Evolutionary conservation across 2,113 vertebrate species (phyloP).

Genomic region (Centropristis striata): DNA sequence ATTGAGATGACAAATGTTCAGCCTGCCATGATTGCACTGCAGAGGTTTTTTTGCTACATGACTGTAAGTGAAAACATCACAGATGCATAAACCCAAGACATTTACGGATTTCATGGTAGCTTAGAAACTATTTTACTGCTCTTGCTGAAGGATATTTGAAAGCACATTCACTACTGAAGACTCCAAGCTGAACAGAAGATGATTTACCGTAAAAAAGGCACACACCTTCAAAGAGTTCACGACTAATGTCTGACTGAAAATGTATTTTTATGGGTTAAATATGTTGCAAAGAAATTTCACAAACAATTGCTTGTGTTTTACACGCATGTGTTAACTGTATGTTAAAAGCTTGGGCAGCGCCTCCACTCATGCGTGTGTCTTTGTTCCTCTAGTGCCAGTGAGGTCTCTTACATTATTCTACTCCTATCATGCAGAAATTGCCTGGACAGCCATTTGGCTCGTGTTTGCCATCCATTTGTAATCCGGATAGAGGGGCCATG

Average conservation of each 20-base stretch:
- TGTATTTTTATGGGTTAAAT: constrained; percentile 32
- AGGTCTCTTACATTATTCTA: constrained; percentile 74
- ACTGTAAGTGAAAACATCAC: constrained; percentile 45
- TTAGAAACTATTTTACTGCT: constrained; percentile 47
- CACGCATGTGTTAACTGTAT: constrained; percentile 26
- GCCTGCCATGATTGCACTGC: constrained; percentile 39
- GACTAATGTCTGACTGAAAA: constrained; percentile 23
- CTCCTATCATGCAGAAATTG: constrained; percentile 82
- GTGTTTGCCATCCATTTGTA: constrained; percentile 82
- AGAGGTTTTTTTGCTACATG: not conserved
- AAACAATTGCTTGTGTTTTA: constrained; percentile 1
- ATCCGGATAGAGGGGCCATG: constrained; percentile 80
- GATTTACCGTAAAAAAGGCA: constrained; percentile 25
- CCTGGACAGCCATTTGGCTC: constrained; percentile 84
- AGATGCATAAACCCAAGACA: constrained; percentile 42
- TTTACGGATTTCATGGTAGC: constrained; percentile 59
- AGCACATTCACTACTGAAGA: constrained; percentile 19
- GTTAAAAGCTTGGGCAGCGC: constrained; percentile 28
- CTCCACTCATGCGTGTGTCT: constrained; percentile 44
- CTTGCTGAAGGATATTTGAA: constrained; percentile 47
- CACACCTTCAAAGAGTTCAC: constrained; percentile 32
- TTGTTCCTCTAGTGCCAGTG: constrained; percentile 57
- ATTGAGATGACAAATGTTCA: constrained; percentile 60
- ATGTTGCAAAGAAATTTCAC: constrained; percentile 14
- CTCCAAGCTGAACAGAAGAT: constrained; percentile 11